Evolutionary conservation across 2,113 vertebrate genomes (phyloP).

Genomic region (Pipa parva): DNA sequence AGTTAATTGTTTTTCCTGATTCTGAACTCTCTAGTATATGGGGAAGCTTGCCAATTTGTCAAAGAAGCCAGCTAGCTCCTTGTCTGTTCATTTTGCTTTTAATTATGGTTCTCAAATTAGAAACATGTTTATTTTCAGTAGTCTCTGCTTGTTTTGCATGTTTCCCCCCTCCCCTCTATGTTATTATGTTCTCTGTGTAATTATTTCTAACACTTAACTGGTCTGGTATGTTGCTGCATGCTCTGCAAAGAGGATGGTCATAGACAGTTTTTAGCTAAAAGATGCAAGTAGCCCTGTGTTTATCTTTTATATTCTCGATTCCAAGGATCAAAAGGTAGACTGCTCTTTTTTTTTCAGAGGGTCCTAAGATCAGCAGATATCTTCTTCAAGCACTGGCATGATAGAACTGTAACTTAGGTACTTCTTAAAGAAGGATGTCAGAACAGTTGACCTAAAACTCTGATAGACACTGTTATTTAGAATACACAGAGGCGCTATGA

Average conservation of each 20-base stretch:
- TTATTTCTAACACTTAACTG: constrained; percentile 56
- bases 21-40: not conserved
- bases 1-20: not conserved
- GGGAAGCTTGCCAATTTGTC: not conserved
- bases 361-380: no score
- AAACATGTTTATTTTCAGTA: constrained; percentile 56
- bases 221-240: constrained; percentile 70
- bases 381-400: no score
- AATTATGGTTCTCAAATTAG: constrained; percentile 45
- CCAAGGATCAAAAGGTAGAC: no score
- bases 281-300: no score
- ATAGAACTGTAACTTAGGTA: no score
- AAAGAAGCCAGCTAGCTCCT: constrained; percentile 24
- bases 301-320: no score
- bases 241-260: not conserved
- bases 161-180: not conserved
- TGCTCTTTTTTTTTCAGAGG: no score
- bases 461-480: no score
- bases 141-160: constrained; percentile 65
- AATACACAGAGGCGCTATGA: no score
- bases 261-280: no score
- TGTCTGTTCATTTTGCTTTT: not conserved
- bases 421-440: no score
- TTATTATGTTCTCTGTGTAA: not conserved
- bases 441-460: no score